phyloP scores from a whole-genome alignment of 2,888 invertebrate genomes.

The Drosophila peninsularis region DNA sequence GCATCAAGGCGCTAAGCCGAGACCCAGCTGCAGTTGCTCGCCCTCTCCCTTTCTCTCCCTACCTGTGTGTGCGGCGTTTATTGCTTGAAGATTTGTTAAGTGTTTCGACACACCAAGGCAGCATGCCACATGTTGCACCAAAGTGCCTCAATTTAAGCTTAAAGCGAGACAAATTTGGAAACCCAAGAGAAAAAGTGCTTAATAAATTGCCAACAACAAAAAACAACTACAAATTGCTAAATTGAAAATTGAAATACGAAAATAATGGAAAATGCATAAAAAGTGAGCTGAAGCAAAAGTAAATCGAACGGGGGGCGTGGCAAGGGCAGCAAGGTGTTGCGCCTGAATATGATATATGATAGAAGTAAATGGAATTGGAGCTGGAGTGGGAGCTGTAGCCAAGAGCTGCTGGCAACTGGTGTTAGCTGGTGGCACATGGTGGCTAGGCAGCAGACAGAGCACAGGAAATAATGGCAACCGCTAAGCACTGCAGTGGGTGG shows the following conservation, averaged over 20 bases:
- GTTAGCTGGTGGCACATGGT: conserved; percentile 2
- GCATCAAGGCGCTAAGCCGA: conserved; percentile 21
- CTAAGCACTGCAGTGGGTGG: conserved; percentile 18
- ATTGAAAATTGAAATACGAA: conserved; percentile 54
- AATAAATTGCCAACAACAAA: conserved; percentile 47
- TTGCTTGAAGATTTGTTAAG: conserved; percentile 63
- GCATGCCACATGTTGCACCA: conserved; percentile 29
- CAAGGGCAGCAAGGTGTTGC: conserved; percentile 41
- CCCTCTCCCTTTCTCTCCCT: conserved; percentile 3
- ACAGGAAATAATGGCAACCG: conserved; percentile 75
- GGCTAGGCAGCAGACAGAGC: conserved; percentile 54
- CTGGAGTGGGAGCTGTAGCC: background rate
- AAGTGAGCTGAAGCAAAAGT: conserved; percentile 17
- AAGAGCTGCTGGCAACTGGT: background rate
- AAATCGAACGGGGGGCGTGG: conserved; percentile 9
- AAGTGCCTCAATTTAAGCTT: background rate
- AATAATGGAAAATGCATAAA: conserved; percentile 72
- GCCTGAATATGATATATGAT: conserved; percentile 79
- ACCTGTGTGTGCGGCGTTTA: conserved; percentile 41
- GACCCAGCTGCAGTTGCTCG: conserved; percentile 11
- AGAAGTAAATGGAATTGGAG: conserved; percentile 29
- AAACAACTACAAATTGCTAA: conserved; percentile 47
- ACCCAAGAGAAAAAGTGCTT: conserved; percentile 28
- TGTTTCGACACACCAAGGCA: conserved; percentile 31
- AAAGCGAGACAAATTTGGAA: conserved; percentile 10